Percentiles rank a stretch among this genome's conserved stretches.
These are phyloP conservation scores for Tiliacea citrago DNA, from an alignment of 2,888 invertebrate genomes.

Conservation along the genomic window DNA sequence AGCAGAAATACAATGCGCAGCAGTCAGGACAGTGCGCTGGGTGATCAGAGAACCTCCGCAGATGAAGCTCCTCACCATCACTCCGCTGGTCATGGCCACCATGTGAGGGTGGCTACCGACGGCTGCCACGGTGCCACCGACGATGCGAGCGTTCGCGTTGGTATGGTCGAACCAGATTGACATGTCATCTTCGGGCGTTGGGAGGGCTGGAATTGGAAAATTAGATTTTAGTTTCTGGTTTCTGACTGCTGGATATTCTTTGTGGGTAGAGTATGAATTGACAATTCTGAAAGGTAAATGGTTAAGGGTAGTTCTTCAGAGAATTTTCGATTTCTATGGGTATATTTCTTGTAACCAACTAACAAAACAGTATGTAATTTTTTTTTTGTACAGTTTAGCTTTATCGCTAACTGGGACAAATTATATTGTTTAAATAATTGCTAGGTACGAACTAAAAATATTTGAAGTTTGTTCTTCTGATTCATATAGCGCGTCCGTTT, in stretches of 20 bases:
- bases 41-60: conserved; percentile 80
- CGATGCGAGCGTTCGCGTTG: conserved; percentile 74
- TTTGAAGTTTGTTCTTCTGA: no score
- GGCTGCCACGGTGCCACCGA: conserved; percentile 76
- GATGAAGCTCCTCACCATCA: conserved; percentile 69
- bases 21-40: conserved; percentile 75
- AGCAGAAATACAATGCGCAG: conserved; percentile 80
- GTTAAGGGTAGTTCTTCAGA: no score
- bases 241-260: background rate
- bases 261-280: background rate
- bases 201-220: conserved; percentile 74
- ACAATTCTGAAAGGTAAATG: background rate
- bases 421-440: no score
- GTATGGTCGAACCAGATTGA: conserved; percentile 74
- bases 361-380: no score
- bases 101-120: conserved; percentile 77
- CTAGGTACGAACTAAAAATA: no score
- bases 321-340: no score
- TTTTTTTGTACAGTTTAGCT: no score
- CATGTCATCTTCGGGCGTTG: conserved; percentile 71
- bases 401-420: no score
- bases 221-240: background rate
- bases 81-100: conserved; percentile 75
- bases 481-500: no score
- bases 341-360: no score